Percentiles rank a stretch among this genome's conserved stretches.
These are phyloP conservation scores for Otus sunia DNA, from an alignment of 2,113 vertebrate genomes.

Conservation along the genomic window DNA sequence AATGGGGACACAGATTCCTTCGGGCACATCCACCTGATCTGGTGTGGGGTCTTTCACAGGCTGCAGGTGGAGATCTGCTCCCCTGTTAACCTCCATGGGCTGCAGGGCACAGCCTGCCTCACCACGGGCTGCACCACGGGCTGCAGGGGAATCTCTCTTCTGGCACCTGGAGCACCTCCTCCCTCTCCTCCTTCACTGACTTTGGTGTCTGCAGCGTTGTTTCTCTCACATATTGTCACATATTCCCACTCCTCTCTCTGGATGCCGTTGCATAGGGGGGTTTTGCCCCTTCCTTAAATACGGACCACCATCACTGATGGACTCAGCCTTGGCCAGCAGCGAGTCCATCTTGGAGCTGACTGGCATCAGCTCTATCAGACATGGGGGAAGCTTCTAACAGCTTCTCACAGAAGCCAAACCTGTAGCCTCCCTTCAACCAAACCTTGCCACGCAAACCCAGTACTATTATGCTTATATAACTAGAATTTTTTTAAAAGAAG, in stretches of 20 bases:
- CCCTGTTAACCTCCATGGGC: too few relatives aligned
- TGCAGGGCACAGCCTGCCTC: neutral
- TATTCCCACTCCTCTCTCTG: neutral
- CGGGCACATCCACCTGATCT: too few relatives aligned
- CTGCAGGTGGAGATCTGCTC: neutral
- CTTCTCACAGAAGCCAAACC: neutral
- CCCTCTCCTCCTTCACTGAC: neutral
- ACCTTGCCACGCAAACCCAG: neutral
- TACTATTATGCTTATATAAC: neutral
- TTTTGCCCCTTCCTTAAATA: neutral
- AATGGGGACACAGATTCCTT: neutral
- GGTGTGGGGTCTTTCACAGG: rapidly evolving
- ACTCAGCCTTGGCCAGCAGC: rapidly evolving
- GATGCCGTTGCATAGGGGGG: neutral
- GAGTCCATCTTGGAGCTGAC: rapidly evolving
- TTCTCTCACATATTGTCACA: neutral
- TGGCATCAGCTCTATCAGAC: neutral
- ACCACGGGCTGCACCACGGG: neutral
- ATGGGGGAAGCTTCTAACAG: neutral
- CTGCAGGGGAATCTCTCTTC: neutral
- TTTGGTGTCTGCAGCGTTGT: neutral
- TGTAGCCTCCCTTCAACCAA: rapidly evolving
- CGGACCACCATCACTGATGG: rapidly evolving
- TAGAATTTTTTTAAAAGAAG: neutral
- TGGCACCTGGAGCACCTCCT: rapidly evolving